phyloP scores from a whole-genome alignment of 2,113 vertebrate species.

The Athene noctua region DNA sequence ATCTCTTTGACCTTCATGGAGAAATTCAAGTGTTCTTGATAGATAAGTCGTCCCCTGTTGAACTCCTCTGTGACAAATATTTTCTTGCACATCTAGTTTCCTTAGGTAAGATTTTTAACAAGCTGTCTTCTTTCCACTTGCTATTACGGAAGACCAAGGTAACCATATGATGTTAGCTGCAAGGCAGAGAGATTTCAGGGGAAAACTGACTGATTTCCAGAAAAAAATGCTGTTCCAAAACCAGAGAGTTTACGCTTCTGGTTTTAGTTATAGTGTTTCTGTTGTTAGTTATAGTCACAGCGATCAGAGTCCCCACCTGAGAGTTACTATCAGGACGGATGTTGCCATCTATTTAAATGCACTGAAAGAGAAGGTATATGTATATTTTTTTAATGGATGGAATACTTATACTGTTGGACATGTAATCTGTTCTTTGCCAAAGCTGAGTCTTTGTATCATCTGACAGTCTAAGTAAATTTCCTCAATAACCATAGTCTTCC shows the following conservation, averaged over 20 bases:
- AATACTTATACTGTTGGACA: rapidly evolving
- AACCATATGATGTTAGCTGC: neutral
- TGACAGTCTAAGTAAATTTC: neutral
- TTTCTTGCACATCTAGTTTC: neutral
- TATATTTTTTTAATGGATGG: neutral
- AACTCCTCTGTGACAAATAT: neutral
- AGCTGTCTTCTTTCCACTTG: neutral
- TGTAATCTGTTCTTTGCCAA: neutral
- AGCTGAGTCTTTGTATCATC: neutral
- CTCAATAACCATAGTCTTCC: neutral
- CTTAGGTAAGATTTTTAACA: neutral
- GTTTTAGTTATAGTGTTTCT: neutral
- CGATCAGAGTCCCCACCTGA: neutral
- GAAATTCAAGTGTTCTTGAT: neutral
- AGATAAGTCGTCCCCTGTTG: neutral
- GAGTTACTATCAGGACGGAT: neutral
- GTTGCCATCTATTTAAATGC: neutral
- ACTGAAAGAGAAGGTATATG: neutral
- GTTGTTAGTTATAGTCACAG: neutral
- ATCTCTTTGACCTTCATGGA: neutral
- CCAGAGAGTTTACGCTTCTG: neutral
- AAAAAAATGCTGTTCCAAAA: neutral
- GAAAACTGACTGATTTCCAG: neutral
- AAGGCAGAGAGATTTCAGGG: neutral
- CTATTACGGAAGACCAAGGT: neutral